phyloP scores from a whole-genome alignment of 2,797 vertebrate genomes.

The Vireo griseus region DNA sequence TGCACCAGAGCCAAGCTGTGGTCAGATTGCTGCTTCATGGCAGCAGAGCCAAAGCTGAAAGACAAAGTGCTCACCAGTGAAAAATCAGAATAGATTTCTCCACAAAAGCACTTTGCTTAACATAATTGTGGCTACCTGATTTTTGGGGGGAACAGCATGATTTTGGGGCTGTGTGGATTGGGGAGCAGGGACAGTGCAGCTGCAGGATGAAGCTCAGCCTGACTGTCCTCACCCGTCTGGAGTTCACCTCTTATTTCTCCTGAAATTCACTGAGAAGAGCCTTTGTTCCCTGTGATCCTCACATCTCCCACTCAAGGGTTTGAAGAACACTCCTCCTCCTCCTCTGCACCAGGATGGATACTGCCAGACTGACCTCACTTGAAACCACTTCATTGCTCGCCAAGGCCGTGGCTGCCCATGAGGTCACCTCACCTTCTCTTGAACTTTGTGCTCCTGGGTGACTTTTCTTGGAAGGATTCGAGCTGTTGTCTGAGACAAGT shows the following conservation, averaged over 20 bases:
- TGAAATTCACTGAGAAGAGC: not conserved
- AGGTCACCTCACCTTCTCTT: not conserved
- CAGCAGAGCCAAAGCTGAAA: not conserved
- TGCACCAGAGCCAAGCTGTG: not conserved
- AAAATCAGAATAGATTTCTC: not conserved
- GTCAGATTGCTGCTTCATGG: not conserved
- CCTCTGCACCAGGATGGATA: not conserved
- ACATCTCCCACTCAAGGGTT: not conserved
- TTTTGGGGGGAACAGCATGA: not conserved
- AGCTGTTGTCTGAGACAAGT: not conserved
- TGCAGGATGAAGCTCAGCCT: not conserved
- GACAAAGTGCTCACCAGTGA: not conserved
- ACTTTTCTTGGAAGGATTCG: not conserved
- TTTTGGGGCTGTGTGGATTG: accelerated
- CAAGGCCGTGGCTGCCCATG: accelerated
- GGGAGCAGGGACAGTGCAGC: not conserved
- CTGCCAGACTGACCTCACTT: not conserved
- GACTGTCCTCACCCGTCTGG: not conserved
- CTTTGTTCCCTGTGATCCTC: not conserved
- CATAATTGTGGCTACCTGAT: not conserved
- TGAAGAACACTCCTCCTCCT: not conserved
- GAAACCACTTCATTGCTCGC: not conserved
- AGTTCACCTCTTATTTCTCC: not conserved
- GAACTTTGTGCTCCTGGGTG: not conserved
- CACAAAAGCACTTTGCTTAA: not conserved